Base-by-base conservation (phyloP, 2,113 vertebrate genomes). In the Epinephelus moara region DNA sequence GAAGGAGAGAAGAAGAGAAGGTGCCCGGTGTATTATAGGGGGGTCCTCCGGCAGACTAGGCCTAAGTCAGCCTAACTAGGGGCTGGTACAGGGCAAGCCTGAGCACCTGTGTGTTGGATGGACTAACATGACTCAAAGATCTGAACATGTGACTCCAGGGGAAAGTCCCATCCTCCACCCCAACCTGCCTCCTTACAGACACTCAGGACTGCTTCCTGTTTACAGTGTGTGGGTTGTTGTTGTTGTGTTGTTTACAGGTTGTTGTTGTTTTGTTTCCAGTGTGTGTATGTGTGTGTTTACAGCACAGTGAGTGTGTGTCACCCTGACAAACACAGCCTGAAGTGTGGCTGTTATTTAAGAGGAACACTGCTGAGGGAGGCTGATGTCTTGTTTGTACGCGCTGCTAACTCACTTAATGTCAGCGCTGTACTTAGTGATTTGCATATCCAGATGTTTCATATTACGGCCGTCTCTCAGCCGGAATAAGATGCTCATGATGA, bases 401-500 rank as follows among this genome's bases (percentile, higher is more conserved):
- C 81, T 27, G 81, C 78, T 86, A 66, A 57, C 74, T 82, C 83
- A 69, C 47, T 90, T 91, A 88, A 90, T 88, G 85, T 82, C 81
- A 74, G 1, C 60, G 40, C 74, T 25, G 30, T 25, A 81, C 57
- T 77, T 49, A 19, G 50, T 50, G 64, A 88, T 88, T 80, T 87
- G 88, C 89, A 86, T 80, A 69, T 90, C 88, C 91, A 93, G 91
- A 92, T 91, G 90, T 91, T 92, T 82, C 74, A 56, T 71, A 70
- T 86, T 80, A 75, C 56, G 19, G 40, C 40, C 67, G 55, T 66
- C 69, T 85, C 72, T 88, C 82, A 90, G 81, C 76, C 40, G 66
- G 80, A 89, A 85, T 86, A 76, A 89, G 81, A 80, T 75, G 63
- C 82, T 86, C 64, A 68, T 88, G 85, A 86, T 90, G 85, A 90